Percentiles rank a stretch among this genome's conserved stretches.
Evolutionary conservation across 2,797 vertebrate genomes (phyloP).

Genomic region (Pangasius macronema): DNA sequence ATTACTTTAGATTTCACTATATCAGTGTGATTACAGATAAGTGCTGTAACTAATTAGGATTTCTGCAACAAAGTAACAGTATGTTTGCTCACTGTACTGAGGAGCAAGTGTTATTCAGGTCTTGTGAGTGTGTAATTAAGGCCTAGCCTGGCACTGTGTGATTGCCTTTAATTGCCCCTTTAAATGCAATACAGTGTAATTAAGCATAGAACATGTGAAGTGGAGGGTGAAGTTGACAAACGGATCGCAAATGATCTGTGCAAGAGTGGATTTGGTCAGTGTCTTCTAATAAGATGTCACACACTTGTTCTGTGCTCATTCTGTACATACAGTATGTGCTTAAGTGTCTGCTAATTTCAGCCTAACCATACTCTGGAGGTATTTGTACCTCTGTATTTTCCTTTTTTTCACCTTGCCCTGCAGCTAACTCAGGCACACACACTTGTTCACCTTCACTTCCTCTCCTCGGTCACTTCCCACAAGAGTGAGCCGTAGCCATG

Average conservation of each 20-base stretch:
- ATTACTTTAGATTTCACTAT: neutral
- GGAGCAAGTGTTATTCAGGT: constrained; percentile 34
- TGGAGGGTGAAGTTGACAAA: constrained; percentile 53
- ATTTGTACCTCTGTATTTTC: constrained; percentile 41
- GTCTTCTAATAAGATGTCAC: constrained; percentile 57
- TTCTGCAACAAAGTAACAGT: neutral
- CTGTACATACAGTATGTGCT: constrained; percentile 24
- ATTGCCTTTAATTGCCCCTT: constrained; percentile 54
- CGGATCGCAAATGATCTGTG: constrained; percentile 51
- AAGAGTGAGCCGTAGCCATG: constrained; percentile 78
- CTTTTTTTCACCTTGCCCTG: constrained; percentile 77
- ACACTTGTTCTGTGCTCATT: constrained; percentile 42
- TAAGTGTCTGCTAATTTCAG: constrained; percentile 59
- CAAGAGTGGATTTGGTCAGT: constrained; percentile 46
- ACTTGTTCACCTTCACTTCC: constrained; percentile 91
- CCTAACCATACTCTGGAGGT: constrained; percentile 49
- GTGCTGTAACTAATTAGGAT: neutral
- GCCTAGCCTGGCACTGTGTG: constrained; percentile 44
- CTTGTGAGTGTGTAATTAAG: constrained; percentile 54
- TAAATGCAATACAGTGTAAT: constrained; percentile 58
- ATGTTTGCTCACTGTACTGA: constrained; percentile 2
- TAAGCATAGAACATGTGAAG: constrained; percentile 40
- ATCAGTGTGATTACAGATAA: neutral
- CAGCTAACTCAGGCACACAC: constrained; percentile 70
- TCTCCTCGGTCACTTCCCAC: constrained; percentile 82